Evolutionary conservation across 1,140 invertebrate genomes (phyloP).

Genomic region (Wiebesia pumilae): DNA sequence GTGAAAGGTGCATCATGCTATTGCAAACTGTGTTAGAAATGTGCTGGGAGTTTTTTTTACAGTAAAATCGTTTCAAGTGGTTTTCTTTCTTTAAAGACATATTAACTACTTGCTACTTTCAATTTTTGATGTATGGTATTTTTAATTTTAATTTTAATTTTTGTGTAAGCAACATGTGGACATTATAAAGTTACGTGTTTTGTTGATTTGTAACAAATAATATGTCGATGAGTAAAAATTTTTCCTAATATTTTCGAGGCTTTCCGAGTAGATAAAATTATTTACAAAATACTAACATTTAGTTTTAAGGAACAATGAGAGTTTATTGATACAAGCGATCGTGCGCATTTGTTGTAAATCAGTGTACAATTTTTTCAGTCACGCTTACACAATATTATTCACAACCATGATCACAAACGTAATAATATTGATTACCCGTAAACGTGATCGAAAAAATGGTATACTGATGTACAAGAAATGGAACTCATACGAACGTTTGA

Average conservation of each 20-base stretch:
- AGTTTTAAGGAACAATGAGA: not conserved
- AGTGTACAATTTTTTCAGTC: not conserved
- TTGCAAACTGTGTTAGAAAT: constrained; percentile 59
- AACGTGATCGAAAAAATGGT: too few species aligned
- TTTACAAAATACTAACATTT: too few species aligned
- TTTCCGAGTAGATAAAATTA: not conserved
- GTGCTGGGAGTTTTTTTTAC: constrained; percentile 37
- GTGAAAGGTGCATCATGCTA: constrained; percentile 61
- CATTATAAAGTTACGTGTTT: too few species aligned
- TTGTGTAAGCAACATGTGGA: too few species aligned
- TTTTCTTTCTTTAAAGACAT: not conserved
- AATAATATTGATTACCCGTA: too few species aligned
- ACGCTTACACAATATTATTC: not conserved
- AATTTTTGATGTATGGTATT: too few species aligned
- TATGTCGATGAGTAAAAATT: too few species aligned
- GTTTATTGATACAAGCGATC: not conserved
- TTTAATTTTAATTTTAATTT: too few species aligned
- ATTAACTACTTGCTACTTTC: too few species aligned
- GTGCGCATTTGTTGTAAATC: not conserved
- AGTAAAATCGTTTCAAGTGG: not conserved
- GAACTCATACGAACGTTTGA: not conserved
- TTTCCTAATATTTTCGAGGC: not conserved
- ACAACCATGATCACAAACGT: not conserved
- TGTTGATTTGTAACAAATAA: too few species aligned
- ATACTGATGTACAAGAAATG: too few species aligned